Evolutionary conservation across 2,113 vertebrate species (phyloP).

Genomic region (Zeus faber): DNA sequence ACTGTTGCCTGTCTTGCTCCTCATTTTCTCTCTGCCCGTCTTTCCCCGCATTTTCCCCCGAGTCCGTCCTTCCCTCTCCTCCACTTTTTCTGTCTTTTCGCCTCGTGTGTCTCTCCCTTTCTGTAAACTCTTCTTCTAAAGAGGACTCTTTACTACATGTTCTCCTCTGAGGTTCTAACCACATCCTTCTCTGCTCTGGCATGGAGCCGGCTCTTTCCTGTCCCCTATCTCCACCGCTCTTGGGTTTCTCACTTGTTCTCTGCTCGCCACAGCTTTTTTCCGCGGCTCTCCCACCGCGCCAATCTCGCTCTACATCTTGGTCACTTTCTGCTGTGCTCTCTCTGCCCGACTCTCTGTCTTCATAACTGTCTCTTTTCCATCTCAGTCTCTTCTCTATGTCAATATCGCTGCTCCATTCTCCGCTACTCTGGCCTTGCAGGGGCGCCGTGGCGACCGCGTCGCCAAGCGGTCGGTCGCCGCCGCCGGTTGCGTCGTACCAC

Average conservation of each 20-base stretch:
- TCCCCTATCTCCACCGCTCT: slow-evolving; percentile 13
- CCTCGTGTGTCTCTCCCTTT: slow-evolving; percentile 29
- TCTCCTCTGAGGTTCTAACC: slow-evolving; percentile 66
- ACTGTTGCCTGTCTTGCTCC: slow-evolving; percentile 30
- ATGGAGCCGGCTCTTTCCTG: slow-evolving; percentile 5
- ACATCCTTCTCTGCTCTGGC: slow-evolving; percentile 57
- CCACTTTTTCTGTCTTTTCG: slow-evolving; percentile 12
- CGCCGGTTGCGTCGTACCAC: slow-evolving; percentile 14
- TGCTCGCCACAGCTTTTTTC: slow-evolving; percentile 24
- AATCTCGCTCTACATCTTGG: slow-evolving; percentile 16
- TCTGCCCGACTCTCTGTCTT: slow-evolving; percentile 30
- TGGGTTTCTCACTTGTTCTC: slow-evolving; percentile 22
- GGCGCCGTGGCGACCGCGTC: slow-evolving; percentile 14
- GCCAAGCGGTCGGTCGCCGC: slow-evolving; percentile 17
- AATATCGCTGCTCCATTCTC: slow-evolving; percentile 53
- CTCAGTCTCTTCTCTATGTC: slow-evolving; percentile 36
- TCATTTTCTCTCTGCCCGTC: slow-evolving; percentile 22
- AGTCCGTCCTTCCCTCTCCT: slow-evolving; percentile 18
- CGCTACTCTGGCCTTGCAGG: slow-evolving; percentile 42
- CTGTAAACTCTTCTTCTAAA: slow-evolving; percentile 27
- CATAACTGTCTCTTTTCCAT: slow-evolving; percentile 20
- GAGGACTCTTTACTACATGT: slow-evolving; percentile 36
- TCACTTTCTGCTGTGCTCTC: slow-evolving; percentile 24
- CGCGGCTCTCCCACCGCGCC: slow-evolving; percentile 8
- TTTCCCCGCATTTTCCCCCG: slow-evolving; percentile 15